These are phyloP conservation scores for Celastrina argiolus DNA, from an alignment of 2,888 invertebrate genomes.

Conservation along the genomic window DNA sequence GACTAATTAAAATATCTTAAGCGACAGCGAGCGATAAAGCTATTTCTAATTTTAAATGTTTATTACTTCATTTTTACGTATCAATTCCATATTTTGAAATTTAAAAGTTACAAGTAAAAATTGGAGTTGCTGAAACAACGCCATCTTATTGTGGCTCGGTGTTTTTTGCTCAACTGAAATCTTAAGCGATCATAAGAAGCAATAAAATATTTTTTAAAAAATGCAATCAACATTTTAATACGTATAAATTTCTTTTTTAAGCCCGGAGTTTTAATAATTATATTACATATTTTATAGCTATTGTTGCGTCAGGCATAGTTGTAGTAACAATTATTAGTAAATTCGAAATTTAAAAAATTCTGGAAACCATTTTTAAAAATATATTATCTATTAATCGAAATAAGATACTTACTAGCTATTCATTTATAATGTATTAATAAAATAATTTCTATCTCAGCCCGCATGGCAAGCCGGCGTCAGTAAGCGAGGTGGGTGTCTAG, in stretches of 20 bases:
- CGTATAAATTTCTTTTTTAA: no score
- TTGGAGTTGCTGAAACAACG: neutral
- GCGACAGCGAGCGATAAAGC: neutral
- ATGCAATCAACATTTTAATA: neutral
- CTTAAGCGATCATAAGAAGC: neutral
- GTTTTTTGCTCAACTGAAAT: slow-evolving; percentile 6
- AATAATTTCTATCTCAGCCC: slow-evolving; percentile 10
- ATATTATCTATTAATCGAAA: neutral
- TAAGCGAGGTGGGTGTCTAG: slow-evolving; percentile 18
- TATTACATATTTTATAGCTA: no score
- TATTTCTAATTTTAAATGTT: neutral
- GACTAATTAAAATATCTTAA: slow-evolving; percentile 4
- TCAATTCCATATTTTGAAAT: neutral
- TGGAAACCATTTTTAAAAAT: neutral
- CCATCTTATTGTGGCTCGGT: neutral
- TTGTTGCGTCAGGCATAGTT: no score
- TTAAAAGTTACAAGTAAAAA: neutral
- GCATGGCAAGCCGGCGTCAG: slow-evolving; percentile 14
- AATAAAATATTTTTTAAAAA: neutral
- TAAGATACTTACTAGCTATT: neutral
- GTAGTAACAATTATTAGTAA: no score
- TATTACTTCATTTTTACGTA: neutral
- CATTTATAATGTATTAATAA: neutral
- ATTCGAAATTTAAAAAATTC: neutral
- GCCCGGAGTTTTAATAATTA: no score